Base-by-base conservation (phyloP, 1,140 invertebrate species). In the Caenorhabditis inopinata region DNA sequence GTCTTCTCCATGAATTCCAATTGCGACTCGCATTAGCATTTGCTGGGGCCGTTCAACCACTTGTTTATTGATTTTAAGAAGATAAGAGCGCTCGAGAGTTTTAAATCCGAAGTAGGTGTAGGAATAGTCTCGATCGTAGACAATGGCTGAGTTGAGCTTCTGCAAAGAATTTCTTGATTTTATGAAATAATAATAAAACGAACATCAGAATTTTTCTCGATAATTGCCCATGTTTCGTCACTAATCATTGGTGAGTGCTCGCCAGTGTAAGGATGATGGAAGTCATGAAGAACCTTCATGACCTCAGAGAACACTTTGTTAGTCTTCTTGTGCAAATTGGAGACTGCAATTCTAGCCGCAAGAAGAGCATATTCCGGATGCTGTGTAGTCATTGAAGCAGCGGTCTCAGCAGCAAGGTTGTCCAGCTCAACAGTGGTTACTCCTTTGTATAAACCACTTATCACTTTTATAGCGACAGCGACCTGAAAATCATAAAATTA, bases 51-150 rank as follows among this genome's bases (percentile, higher is more conserved):
- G 91, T 89, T 99, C 97, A 5, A 92, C 95, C 7, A 79, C 93
- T 92, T 96, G 96, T 0, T 93, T 93, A 89, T 96, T 92, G 74
- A 98, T 95, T 89, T 95, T 96, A 23, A 99, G 89, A 68, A 99
- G 90, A 89, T 99, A 99, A 1, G 95, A 97, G 80, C 94, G 91
- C 88, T 99, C 97, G 58, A 99, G 90, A 4, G 97, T 99, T 91
- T 98, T 99, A 86, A 99, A 99, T 45, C 96, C 97, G 92, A 99
- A 99, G 89, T 97, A 99, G 88, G 96, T 97, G 89, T 98, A 99
- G 77, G 92, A 93, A 87, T 95, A 99, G 90, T 99, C 97, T 84
- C 97, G 92, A 86, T 98, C 95, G 90, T 98, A 97, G 68, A 98
- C 94, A 84, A 99, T 97, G 3, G 95, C 93, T n/a, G 80, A 84